phyloP scores from a whole-genome alignment of 2,113 vertebrate genomes.

The Mystacornis crossleyi region DNA sequence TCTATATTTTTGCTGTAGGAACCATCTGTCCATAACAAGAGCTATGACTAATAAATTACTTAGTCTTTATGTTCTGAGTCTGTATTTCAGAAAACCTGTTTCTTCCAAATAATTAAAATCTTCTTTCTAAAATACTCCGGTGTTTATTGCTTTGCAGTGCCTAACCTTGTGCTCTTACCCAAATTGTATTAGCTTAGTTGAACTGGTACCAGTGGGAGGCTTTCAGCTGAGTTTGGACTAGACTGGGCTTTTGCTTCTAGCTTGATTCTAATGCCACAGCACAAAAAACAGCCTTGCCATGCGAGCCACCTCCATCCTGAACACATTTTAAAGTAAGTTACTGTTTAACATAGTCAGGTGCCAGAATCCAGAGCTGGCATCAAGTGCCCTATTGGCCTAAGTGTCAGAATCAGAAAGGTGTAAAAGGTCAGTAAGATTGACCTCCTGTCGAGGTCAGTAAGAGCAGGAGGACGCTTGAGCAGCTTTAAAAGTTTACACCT shows the following conservation, averaged over 20 bases:
- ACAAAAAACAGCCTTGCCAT: neutral
- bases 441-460: neutral
- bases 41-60: constrained; percentile 13
- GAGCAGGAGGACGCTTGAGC: neutral
- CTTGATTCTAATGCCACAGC: neutral
- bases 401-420: neutral
- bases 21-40: constrained; percentile 31
- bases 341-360: neutral
- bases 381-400: neutral
- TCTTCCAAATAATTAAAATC: constrained; percentile 61
- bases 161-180: neutral
- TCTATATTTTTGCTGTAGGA: constrained; percentile 57
- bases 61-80: constrained; percentile 34
- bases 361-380: neutral
- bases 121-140: constrained; percentile 49
- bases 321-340: neutral
- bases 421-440: neutral
- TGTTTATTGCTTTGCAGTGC: constrained; percentile 44
- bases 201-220: neutral
- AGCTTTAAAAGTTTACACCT: neutral
- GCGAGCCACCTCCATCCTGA: neutral
- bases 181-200: neutral
- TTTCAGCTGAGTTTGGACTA: neutral
- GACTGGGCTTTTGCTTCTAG: neutral
- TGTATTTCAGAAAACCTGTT: constrained; percentile 56